Base-by-base conservation (phyloP, 2,888 invertebrate genomes). In the Lepeophtheirus nordmannii region DNA sequence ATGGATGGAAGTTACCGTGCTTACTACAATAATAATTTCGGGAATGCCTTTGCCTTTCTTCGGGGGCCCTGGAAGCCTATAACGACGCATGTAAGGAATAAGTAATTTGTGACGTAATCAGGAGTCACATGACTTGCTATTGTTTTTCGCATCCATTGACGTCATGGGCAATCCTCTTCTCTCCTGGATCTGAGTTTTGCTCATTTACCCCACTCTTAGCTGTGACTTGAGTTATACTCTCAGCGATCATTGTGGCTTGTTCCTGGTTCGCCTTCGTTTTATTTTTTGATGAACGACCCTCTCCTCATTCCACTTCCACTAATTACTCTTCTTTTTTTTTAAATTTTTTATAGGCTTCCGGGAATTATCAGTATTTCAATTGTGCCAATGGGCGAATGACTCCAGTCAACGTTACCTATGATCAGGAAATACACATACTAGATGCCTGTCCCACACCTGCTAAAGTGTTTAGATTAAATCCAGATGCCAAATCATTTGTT, bases 401-500 rank as follows among this genome's bases (percentile, higher is more conserved):
- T 17, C 53, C 53, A n/a, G 53, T 46, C n/a, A n/a, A 17, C 53
- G 53, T 46, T 2, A 46, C 53, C 5, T 46, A 46, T 46, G n/a
- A 46, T 17, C 17, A 5, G 5, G 53, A 46, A 14, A 3, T 8
- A 5, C 14, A 17, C 53, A 46, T 46, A 14, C 8, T 46, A 5
- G 53, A 46, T 46, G 53, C 53, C 2, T 17, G 5, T 46, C 53
- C 53, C 14, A 14, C 53, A n/a, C 53, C 53, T 8, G 14, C 53
- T 8, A 46, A 46, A 17, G 17, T 46, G n/a, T 46, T 46, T 46
- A 2, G 53, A 46, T 17, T 46, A 14, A 46, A 46, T 17, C 53
- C 53, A 46, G 53, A 46, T 8, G 53, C 53, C 53, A 46, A 46
- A 46, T 46, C 53, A 5, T 46, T 46, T 46, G 53, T 46, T n/a